These are phyloP conservation scores for Campoplex nolae DNA, from an alignment of 2,888 invertebrate genomes.

Conservation along the genomic window DNA sequence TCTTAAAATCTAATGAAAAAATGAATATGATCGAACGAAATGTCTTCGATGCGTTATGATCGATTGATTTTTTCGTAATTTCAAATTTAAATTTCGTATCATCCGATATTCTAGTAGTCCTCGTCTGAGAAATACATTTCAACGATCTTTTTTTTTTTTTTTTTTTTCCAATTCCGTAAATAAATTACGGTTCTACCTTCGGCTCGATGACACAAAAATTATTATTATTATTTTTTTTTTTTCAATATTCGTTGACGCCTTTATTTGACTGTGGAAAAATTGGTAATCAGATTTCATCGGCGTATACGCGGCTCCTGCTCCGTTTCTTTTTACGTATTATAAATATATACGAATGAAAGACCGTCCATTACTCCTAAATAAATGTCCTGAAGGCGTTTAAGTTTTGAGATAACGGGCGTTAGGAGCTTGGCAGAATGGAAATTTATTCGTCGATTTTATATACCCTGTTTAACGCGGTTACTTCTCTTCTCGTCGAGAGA, in stretches of 20 bases:
- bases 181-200: background rate
- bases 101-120: background rate
- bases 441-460: conserved; percentile 72
- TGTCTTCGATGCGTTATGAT: background rate
- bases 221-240: background rate
- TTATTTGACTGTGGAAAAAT: background rate
- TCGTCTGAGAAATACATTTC: background rate
- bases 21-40: background rate
- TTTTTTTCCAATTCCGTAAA: background rate
- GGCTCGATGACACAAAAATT: background rate
- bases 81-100: background rate
- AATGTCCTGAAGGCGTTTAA: conserved; percentile 46
- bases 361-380: conserved; percentile 37
- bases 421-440: conserved; percentile 64
- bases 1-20: background rate
- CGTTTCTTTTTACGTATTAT: background rate
- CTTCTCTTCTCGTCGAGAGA: conserved; percentile 54
- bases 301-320: background rate
- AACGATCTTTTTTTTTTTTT: background rate
- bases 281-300: background rate
- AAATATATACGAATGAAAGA: conserved; percentile 4
- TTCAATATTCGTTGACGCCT: background rate
- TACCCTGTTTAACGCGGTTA: conserved; percentile 58
- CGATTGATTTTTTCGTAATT: background rate
- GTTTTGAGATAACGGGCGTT: conserved; percentile 23